These are phyloP conservation scores for Argyresthia goedartella DNA, from an alignment of 2,888 invertebrate genomes.

Conservation along the genomic window DNA sequence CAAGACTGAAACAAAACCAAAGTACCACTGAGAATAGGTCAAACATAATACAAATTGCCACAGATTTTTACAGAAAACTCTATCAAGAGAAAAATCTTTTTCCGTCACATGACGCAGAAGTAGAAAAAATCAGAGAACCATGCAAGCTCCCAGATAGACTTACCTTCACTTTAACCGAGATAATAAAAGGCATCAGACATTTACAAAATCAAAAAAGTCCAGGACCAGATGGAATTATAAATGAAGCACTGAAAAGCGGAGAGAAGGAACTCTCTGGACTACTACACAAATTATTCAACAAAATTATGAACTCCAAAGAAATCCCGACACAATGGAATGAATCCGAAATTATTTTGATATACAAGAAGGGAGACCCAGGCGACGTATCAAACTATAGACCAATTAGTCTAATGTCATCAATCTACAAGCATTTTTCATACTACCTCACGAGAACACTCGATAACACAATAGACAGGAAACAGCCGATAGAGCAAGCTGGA, in stretches of 20 bases:
- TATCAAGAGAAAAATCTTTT: neutral
- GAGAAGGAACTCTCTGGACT: neutral
- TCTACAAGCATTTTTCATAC: neutral
- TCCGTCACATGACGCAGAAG: neutral
- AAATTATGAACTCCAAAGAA: neutral
- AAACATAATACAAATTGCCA: neutral
- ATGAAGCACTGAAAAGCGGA: neutral
- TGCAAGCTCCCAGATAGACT: neutral
- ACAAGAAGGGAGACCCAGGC: neutral
- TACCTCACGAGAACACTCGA: neutral
- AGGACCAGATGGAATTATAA: neutral
- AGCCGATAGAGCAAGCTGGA: neutral
- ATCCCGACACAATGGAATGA: neutral
- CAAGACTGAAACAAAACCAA: neutral
- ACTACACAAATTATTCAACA: neutral
- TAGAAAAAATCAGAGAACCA: neutral
- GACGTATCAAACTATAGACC: conserved; percentile 1
- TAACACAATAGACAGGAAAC: neutral
- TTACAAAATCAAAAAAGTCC: neutral
- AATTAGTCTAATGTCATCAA: neutral
- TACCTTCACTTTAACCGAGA: neutral
- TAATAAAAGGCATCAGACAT: neutral
- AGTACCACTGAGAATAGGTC: neutral
- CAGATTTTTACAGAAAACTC: neutral
- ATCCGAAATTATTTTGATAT: neutral